Base-by-base conservation (phyloP, 1,140 invertebrate species). In the Pissodes strobi region DNA sequence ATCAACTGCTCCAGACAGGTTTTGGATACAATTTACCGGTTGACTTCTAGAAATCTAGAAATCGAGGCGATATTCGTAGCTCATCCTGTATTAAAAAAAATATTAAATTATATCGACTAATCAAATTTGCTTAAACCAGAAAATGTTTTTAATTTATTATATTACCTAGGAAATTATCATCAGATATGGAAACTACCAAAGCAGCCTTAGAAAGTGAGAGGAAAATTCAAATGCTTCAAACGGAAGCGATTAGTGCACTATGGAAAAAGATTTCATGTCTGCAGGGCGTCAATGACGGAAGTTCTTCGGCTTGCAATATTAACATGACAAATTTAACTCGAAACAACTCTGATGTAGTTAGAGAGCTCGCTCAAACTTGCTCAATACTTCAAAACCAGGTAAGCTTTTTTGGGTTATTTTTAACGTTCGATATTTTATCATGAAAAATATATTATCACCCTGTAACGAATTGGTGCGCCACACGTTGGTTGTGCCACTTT, bases 241-340 rank as follows among this genome's bases (percentile, higher is more conserved):
- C 94, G 85, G 92, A 95, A 79, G 92, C 92, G 2, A 94, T 94
- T 62, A 91, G 91, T 74, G 90, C 90, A 5, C 78, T 95, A 2
- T 95, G 92, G 91, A 92, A 92, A 76, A 93, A 94, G 79, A 90
- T 95, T 12, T 88, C 88, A 12, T 85, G 84, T 1, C 76, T 90
- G 55, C 86, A 90, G 68, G 81, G 59, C 38, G 13, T 37, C 8
- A 61, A 52, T 52, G 49, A 62, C 58, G 48, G 55, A 27, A 34
- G 30, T n/a, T 58, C 15, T 22, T 43, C 49, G 17, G 23, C 19
- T 37, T n/a, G 5, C 45, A 62, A 49, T 49, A 39, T 66, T 19
- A 72, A 67, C 30, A 64, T 71, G 63, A 70, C 68, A 46, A 67
- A 67, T 65, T 68, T 72, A 51, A 51, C 58, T 1, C 51, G 37